Percentiles rank a stretch among this genome's conserved stretches.
These are phyloP conservation scores for Malaclemys terrapin DNA, from an alignment of 2,113 vertebrate species.

Conservation along the genomic window DNA sequence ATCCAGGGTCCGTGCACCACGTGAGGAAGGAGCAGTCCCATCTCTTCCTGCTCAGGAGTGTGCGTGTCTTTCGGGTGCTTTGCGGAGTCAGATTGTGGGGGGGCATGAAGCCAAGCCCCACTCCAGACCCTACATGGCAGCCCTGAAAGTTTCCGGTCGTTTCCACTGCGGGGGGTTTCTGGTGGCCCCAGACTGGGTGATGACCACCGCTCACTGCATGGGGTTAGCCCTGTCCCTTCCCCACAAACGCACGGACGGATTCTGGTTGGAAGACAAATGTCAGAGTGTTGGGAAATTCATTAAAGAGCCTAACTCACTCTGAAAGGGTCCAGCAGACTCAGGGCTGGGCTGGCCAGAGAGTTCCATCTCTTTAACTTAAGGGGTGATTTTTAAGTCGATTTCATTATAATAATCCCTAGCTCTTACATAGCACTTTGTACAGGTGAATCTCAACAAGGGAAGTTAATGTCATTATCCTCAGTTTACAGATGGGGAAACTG, in stretches of 20 bases:
- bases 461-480: neutral
- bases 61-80: neutral
- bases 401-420: neutral
- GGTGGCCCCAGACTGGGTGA: neutral
- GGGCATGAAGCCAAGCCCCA: slow-evolving; percentile 1
- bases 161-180: slow-evolving; percentile 27
- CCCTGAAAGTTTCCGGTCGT: neutral
- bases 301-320: neutral
- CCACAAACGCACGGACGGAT: neutral
- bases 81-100: slow-evolving; percentile 8
- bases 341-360: neutral
- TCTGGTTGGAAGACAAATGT: neutral
- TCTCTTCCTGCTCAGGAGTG: neutral
- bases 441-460: neutral
- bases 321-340: neutral
- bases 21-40: neutral
- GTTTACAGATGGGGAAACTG: neutral
- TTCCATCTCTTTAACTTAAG: neutral
- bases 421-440: neutral
- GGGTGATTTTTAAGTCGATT: neutral
- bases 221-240: slow-evolving; percentile 14
- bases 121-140: slow-evolving; percentile 19
- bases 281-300: neutral
- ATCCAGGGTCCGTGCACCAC: neutral
- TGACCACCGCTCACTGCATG: slow-evolving; percentile 27